Conservation (phyloP, 2,888 invertebrate species). For the Molorchus minor region DNA sequence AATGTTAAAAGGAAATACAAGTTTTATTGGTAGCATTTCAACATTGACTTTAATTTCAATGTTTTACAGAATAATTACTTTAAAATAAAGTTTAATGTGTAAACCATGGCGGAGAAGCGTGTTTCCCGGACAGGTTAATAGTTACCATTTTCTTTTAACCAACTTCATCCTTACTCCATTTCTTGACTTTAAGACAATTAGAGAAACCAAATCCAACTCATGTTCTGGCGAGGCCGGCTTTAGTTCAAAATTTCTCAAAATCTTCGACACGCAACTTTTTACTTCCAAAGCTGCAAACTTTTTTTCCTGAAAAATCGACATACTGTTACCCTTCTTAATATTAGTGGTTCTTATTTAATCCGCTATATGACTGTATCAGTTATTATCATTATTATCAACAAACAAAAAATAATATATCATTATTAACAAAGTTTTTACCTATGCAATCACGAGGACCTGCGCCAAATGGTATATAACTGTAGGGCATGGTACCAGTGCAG, state of each 20-base stretch:
- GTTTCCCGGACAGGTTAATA: too few species aligned
- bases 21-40: too few species aligned
- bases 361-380: not conserved
- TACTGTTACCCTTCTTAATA: not conserved
- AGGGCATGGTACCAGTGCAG: slow-evolving; percentile 32
- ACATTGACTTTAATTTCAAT: too few species aligned
- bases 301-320: slow-evolving; percentile 56
- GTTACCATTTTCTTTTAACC: slow-evolving; percentile 24
- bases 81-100: too few species aligned
- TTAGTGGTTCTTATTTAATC: not conserved
- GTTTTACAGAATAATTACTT: too few species aligned
- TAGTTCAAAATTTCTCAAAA: slow-evolving; percentile 64
- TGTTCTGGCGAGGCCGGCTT: slow-evolving; percentile 37
- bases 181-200: slow-evolving; percentile 63
- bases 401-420: not conserved
- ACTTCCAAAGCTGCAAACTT: slow-evolving; percentile 67
- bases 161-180: slow-evolving; percentile 61
- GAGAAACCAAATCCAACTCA: slow-evolving; percentile 51
- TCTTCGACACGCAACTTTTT: slow-evolving; percentile 65
- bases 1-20: too few species aligned
- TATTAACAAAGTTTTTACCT: slow-evolving; percentile 27
- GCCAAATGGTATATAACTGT: slow-evolving; percentile 40
- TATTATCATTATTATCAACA: not conserved
- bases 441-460: slow-evolving; percentile 44
- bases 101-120: too few species aligned